Evolutionary conservation across 2,797 vertebrate genomes (phyloP).

Genomic region (Arremon brunneinucha): DNA sequence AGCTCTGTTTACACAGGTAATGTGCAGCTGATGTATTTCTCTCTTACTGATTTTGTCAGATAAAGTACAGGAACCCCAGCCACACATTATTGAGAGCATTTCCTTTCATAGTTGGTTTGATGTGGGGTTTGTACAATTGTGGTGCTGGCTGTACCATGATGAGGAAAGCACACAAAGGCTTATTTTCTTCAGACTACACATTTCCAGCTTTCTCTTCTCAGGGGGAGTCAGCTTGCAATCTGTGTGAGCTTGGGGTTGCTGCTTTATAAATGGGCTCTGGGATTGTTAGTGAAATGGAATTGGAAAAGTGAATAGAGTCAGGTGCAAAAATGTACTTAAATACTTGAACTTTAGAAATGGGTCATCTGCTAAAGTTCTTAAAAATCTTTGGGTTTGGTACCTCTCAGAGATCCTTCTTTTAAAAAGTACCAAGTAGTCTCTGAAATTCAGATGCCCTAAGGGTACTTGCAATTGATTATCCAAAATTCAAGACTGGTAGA

Average conservation of each 20-base stretch:
- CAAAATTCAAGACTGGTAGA: neutral
- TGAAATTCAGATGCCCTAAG: neutral
- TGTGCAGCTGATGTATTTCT: neutral
- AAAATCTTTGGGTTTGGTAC: neutral
- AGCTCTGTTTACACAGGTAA: conserved; percentile 93
- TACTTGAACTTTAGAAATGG: neutral
- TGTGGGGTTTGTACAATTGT: neutral
- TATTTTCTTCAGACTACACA: neutral
- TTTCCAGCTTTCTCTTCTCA: neutral
- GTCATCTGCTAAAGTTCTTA: neutral
- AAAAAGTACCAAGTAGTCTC: neutral
- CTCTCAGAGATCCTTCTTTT: neutral
- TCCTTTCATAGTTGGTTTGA: neutral
- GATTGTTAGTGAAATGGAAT: neutral
- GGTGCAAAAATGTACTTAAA: neutral
- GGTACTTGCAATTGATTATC: neutral
- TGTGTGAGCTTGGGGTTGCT: neutral
- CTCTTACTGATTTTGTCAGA: neutral
- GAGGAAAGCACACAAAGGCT: neutral
- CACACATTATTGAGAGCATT: neutral
- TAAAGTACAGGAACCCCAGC: neutral
- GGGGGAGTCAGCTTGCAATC: neutral
- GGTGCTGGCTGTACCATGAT: neutral
- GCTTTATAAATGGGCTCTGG: neutral
- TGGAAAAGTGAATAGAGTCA: neutral